Conservation (phyloP, 2,888 invertebrate species). For the Monopis laevigella region DNA sequence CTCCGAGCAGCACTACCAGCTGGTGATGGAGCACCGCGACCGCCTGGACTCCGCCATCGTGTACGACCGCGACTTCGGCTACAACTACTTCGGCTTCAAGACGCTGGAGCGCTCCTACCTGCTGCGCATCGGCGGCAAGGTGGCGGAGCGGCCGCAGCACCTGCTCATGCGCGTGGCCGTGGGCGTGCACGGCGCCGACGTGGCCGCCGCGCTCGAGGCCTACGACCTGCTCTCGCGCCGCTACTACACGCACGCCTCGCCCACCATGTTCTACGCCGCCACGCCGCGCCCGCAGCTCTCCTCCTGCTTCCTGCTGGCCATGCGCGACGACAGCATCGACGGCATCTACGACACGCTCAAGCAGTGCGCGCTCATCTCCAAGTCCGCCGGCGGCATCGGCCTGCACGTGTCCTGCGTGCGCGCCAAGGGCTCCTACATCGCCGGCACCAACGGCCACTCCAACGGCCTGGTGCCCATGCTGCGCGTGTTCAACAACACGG, state of each 20-base stretch:
- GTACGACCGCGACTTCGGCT: slow-evolving; percentile 95
- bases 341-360: slow-evolving; percentile 93
- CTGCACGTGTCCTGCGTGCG: slow-evolving; percentile 95
- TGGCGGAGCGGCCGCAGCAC: slow-evolving; percentile 96
- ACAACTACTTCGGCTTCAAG: slow-evolving; percentile 99
- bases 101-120: slow-evolving; percentile 96
- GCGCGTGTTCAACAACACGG: slow-evolving; percentile 94
- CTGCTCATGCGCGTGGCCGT: slow-evolving; percentile 98
- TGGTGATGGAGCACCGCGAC: slow-evolving; percentile 89
- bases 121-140: slow-evolving; percentile 89
- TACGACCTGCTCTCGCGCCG: slow-evolving; percentile 95
- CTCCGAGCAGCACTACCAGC: slow-evolving; percentile 80
- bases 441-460: slow-evolving; percentile 93
- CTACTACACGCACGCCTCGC: slow-evolving; percentile 98
- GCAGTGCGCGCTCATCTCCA: slow-evolving; percentile 94
- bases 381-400: slow-evolving; percentile 97
- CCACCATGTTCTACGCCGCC: slow-evolving; percentile 95
- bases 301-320: slow-evolving; percentile 94
- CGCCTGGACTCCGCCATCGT: slow-evolving; percentile 93
- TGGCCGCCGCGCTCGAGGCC: slow-evolving; percentile 92
- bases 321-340: slow-evolving; percentile 94
- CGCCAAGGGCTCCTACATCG: slow-evolving; percentile 90
- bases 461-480: slow-evolving; percentile 97
- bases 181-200: slow-evolving; percentile 94
- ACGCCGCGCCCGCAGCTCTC: slow-evolving; percentile 92